Base-by-base conservation (phyloP, 92 coral and sea anemone genomes). In the Phenganax subtilis region DNA sequence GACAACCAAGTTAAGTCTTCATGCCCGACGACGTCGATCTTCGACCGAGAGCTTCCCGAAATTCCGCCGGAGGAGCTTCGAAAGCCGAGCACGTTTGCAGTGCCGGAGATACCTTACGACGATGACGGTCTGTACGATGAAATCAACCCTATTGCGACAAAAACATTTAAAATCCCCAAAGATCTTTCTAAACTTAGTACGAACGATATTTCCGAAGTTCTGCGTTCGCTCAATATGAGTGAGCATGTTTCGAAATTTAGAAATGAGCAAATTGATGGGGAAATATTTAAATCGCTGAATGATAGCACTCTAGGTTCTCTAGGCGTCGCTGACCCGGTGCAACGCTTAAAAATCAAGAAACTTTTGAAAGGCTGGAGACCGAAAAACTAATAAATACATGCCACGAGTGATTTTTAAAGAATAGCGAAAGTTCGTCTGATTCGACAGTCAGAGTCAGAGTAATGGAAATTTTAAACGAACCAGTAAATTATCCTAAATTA, bases 291-390 rank as follows among this genome's bases (percentile, higher is more conserved):
- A 17, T 79, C 83, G 9, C 57, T 79, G 29, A 61, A 79, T 27
- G 83, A 79, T 0, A 16, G 51, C 44, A 20, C 56, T 20, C 74
- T 79, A 9, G 83, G 74, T 44, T 72, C 83, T 6, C 51, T 79
- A 6, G 83, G 83, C 37, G 83, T 79, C 16, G 57, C 54, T 2
- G 83, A 79, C 56, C 74, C 83, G 14, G 69, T 79, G 11, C 83
- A 79, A 25, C 54, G 55, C 51, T 54, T 47, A 12, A 79, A 79
- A 51, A 8, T 79, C 9, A 79, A 64, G 62, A 63, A 79, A 65
- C 30, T 79, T 6, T 11, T 79, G 31, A 79, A 79, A 54, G 83
- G 83, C n/a, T 79, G 83, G 83, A 51, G 83, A 20, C 83, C 83
- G 0, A 79, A 79, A 53, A 62, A 37, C 5, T 51, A 31, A 29